Evolutionary conservation across 1,140 invertebrate species (phyloP).

Genomic region (Leptonema lineaticorne): DNA sequence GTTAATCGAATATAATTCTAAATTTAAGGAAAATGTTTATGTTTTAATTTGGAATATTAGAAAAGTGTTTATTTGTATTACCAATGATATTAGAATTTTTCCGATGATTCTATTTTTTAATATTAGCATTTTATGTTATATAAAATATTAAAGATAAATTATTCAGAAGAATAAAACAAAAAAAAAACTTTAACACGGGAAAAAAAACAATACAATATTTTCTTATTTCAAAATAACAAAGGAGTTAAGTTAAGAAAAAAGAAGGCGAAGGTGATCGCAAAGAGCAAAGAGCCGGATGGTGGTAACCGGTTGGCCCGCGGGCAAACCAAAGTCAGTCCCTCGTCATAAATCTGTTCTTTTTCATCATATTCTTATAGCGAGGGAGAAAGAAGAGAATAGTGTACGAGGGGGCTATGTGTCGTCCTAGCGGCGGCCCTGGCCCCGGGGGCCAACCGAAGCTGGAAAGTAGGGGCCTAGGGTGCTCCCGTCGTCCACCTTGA

Average conservation of each 20-base stretch:
- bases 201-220: conserved; percentile 3
- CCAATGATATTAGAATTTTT: too few species aligned
- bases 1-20: too few species aligned
- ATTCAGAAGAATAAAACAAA: too few species aligned
- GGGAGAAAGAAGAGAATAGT: background rate
- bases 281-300: background rate
- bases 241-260: background rate
- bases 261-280: background rate
- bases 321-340: conserved; percentile 23
- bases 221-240: background rate
- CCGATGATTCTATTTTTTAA: too few species aligned
- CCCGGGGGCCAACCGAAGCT: conserved; percentile 10
- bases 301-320: background rate
- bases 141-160: too few species aligned
- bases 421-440: background rate
- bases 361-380: background rate
- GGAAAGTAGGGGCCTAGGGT: too few species aligned
- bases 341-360: conserved; percentile 25
- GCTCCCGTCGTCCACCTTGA: conserved; percentile 9
- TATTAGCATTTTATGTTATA: too few species aligned
- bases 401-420: background rate
- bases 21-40: too few species aligned
- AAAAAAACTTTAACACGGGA: too few species aligned
- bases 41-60: too few species aligned
- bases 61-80: too few species aligned